Base-by-base conservation (phyloP, 2,113 vertebrate genomes). In the Triplophysa tibetana region DNA sequence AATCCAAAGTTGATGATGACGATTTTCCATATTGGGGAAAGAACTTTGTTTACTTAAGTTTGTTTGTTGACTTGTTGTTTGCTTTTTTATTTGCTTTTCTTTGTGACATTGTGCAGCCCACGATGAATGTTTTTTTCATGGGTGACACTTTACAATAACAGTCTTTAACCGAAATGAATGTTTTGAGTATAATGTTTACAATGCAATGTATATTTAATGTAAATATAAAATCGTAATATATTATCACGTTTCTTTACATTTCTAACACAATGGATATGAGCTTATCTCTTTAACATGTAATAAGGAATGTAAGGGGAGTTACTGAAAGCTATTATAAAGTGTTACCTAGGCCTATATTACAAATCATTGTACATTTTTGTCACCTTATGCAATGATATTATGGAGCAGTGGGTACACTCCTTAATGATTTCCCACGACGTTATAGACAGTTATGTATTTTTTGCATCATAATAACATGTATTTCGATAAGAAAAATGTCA, bases 1-100 rank as follows among this genome's bases (percentile, higher is more conserved):
- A 84, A 84, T 81, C 78, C 81, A 85, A 85, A 80, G 68, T 74
- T 38, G 48, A 67, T 73, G 60, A 61, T 17, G 67, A 81, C n/a
- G 24, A 63, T 74, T 70, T 75, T 73, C 38, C 80, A 41, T 81
- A 21, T 79, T 77, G 52, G 72, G 79, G 41, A 79, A 79, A 83
- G 62, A 76, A 66, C 80, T 85, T 79, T 82, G 70, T 66, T 19
- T 74, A 62, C n/a, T 62, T 62, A 7, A 2, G 41, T 63, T 63
- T 75, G 70, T 74, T 65, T 54, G 45, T 38, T 65, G 52, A 54
- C 45, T 54, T 64, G 74, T 56, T 17, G 16, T 29, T 19, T 70
- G 14, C 14, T 65, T 54, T 26, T 38, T 65, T 65, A 54, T 45
- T 54, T 45, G 43, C 72, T 75, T 48, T 45, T 26, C 38, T 54